Evolutionary conservation across 2,113 vertebrate genomes (phyloP).

Genomic region (Aptenodytes patagonicus): DNA sequence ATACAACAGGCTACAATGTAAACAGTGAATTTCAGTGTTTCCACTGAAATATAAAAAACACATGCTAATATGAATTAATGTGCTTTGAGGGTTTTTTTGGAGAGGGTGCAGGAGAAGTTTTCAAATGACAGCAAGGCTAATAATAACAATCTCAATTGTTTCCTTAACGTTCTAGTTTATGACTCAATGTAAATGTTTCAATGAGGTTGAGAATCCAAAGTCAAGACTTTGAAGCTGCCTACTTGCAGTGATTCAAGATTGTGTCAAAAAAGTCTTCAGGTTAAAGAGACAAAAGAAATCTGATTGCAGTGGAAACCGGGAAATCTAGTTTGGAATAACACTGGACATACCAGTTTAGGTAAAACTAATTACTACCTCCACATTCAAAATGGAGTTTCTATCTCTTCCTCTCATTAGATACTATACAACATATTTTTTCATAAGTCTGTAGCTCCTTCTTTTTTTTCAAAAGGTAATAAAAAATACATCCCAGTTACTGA

Average conservation of each 20-base stretch:
- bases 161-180: not conserved
- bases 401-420: not conserved
- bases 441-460: not conserved
- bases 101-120: not conserved
- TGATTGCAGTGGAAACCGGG: not conserved
- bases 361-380: not conserved
- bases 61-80: not conserved
- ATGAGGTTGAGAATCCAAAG: not conserved
- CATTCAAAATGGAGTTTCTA: not conserved
- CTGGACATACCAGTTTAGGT: not conserved
- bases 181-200: not conserved
- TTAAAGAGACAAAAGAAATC: not conserved
- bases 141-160: not conserved
- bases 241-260: not conserved
- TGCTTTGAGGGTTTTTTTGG: not conserved
- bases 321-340: not conserved
- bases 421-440: not conserved
- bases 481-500: not conserved
- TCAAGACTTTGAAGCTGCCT: not conserved
- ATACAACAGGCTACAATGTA: not conserved
- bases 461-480: not conserved
- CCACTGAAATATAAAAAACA: not conserved
- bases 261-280: not conserved
- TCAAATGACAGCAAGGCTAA: not conserved
- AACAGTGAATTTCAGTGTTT: not conserved